Evolutionary conservation across 2,113 vertebrate species (phyloP).

Genomic region (Psilopogon haemacephalus): DNA sequence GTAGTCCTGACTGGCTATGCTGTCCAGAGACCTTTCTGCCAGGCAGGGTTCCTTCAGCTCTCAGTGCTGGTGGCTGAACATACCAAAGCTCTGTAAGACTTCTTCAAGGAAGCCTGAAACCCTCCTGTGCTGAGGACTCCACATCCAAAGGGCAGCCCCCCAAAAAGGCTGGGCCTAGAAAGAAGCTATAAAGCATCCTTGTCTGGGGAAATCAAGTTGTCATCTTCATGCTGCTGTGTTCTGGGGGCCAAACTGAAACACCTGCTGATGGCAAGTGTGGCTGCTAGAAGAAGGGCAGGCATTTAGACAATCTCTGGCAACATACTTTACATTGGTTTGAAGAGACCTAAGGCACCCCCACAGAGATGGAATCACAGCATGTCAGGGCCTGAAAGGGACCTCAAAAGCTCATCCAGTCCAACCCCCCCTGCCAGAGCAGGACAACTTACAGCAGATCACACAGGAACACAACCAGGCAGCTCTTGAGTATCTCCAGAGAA

Average conservation of each 20-base stretch:
- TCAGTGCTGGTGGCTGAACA: background rate
- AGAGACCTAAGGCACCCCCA: background rate
- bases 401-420: too few species aligned
- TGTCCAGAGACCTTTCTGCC: background rate
- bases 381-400: too few species aligned
- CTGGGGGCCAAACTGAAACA: background rate
- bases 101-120: background rate
- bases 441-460: too few species aligned
- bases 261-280: background rate
- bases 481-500: too few species aligned
- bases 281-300: background rate
- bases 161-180: background rate
- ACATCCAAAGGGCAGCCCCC: background rate
- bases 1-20: background rate
- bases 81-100: background rate
- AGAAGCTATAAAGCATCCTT: background rate
- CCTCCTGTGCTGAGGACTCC: background rate
- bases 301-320: background rate
- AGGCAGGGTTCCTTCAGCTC: background rate
- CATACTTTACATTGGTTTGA: background rate
- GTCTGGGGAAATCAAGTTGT: background rate
- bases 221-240: background rate
- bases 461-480: too few species aligned
- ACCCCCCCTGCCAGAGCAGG: too few species aligned
- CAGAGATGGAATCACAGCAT: background rate